Evolutionary conservation across 2,113 vertebrate genomes (phyloP), one percentile per base, ranked within the genome.

Genomic region (Tinamus guttatus): DNA sequence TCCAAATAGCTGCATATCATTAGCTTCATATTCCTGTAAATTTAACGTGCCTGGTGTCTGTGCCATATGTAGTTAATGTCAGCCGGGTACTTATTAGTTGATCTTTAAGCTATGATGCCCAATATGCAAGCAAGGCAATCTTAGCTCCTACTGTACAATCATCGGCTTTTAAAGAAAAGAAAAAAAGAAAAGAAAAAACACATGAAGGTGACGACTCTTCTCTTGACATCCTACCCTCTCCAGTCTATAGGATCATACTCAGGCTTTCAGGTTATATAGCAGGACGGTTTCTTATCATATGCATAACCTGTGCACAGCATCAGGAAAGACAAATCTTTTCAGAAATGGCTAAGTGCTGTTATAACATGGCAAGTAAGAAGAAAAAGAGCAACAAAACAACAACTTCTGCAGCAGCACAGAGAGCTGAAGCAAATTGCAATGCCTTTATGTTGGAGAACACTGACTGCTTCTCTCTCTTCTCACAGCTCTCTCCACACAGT

Each of bases 11-110:
- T 85, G 49, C 52, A 77, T 67, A 63, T 69, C 32, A 87, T 75
- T 90, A 95, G 86, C 13, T 88, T 83, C 38, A n/a, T 94, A 86
- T 59, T 90, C 54, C 78, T 84, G 34, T 71, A 89, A 88, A 94
- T 89, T 74, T 41, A 73, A 40, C 73, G 28, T 75, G 60, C 1
- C 15, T 30, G 36, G n/a, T 93, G 21, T 75, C 45, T 93, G 43
- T 28, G 22, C 19, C 77, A 14, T 38, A 76, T 62, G n/a, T n/a
- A n/a, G n/a, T 70, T 96, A 71, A 89, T 64, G 51, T 92, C 93
- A 96, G 2, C 20, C 67, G 32, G 21, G 56, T 63, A 58, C 30
- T 81, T 88, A 54, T 28, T 59, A 87, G 54, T 40, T 86, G 79
- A 70, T 74, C 13, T 94, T 74, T 80, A 67, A n/a, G 71, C 52